Evolutionary conservation across 1,140 invertebrate species (phyloP).

Genomic region (Ephestia elutella): DNA sequence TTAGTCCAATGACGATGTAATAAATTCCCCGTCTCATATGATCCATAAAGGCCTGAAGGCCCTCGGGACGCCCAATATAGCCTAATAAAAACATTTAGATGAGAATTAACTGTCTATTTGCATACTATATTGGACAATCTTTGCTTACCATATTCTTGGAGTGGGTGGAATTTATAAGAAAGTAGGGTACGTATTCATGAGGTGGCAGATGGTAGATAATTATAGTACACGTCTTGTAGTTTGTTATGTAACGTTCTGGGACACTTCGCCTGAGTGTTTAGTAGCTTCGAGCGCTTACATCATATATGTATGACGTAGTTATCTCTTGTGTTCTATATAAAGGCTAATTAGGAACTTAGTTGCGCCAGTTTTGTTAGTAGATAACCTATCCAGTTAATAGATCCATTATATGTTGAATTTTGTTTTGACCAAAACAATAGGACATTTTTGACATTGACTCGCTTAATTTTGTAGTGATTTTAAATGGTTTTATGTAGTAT

Average conservation of each 20-base stretch:
- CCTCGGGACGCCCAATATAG: conserved; percentile 19
- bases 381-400: no score
- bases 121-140: conserved; percentile 22
- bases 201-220: conserved; percentile 14
- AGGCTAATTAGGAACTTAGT: no score
- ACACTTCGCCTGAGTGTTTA: not conserved
- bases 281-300: not conserved
- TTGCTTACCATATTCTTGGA: conserved; percentile 7
- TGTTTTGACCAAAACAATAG: no score
- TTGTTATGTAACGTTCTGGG: not conserved
- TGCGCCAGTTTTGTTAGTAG: no score
- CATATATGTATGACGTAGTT: not conserved
- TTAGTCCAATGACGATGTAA: conserved; percentile 44
- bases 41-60: conserved; percentile 35
- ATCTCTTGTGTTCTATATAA: no score
- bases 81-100: conserved; percentile 30
- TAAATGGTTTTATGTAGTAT: no score
- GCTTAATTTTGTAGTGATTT: no score
- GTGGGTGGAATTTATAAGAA: conserved; percentile 1
- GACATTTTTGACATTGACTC: no score
- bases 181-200: conserved; percentile 2
- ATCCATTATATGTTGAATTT: no score
- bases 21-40: conserved; percentile 43
- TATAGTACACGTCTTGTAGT: not conserved
- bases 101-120: conserved; percentile 32